These are phyloP conservation scores for Aethes cnicana DNA, from an alignment of 2,888 invertebrate genomes.

Conservation along the genomic window DNA sequence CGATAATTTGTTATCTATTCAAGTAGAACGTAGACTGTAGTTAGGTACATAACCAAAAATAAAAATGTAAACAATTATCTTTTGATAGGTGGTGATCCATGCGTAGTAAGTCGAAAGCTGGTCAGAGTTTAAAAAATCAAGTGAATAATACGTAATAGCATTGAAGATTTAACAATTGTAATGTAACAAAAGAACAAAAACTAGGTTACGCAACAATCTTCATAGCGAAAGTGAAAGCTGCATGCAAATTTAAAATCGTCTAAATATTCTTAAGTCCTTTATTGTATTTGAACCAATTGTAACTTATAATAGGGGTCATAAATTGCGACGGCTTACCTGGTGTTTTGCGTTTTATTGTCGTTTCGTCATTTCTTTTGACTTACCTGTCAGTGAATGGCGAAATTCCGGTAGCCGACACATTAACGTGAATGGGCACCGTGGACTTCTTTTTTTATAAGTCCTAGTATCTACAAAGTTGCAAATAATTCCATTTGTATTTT, in stretches of 20 bases:
- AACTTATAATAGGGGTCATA: constrained; percentile 58
- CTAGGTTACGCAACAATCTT: constrained; percentile 41
- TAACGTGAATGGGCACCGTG: constrained; percentile 10
- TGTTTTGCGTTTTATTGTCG: constrained; percentile 50
- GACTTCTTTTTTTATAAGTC: too few species aligned
- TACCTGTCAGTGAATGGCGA: constrained; percentile 48
- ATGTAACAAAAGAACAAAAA: constrained; percentile 4
- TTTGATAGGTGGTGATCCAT: too few species aligned
- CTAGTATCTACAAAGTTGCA: too few species aligned
- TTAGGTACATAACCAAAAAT: too few species aligned
- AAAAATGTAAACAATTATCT: too few species aligned
- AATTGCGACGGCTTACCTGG: constrained; percentile 52
- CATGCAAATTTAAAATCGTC: constrained; percentile 63
- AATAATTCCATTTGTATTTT: too few species aligned
- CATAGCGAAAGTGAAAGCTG: constrained; percentile 75
- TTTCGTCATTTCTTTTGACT: constrained; percentile 45
- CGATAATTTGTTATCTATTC: too few species aligned
- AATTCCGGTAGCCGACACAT: constrained; percentile 22
- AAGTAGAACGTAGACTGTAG: too few species aligned
- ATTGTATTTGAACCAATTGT: constrained; percentile 41
- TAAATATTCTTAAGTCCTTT: constrained; percentile 58
- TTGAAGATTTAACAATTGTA: constrained; percentile 1
- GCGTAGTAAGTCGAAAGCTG: too few species aligned
- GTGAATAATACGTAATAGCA: too few species aligned
- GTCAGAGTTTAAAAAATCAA: too few species aligned